phyloP scores from a whole-genome alignment of 2,888 invertebrate species.

The Microchrysa polita region DNA sequence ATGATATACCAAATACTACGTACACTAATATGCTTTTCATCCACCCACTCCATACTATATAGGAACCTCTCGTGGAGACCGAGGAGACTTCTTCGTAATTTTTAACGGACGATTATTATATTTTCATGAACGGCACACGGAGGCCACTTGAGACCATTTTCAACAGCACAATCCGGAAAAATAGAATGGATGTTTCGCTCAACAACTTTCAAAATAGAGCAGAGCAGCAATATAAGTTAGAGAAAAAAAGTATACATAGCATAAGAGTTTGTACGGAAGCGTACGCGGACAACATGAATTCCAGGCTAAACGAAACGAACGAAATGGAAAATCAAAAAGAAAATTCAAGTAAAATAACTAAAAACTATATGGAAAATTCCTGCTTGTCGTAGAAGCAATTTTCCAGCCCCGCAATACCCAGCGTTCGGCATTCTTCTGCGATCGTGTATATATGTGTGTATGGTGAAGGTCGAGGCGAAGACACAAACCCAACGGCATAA shows the following conservation, averaged over 20 bases:
- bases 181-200: slow-evolving; percentile 29
- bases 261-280: not conserved
- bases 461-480: not conserved
- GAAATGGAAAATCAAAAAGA: not conserved
- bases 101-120: slow-evolving; percentile 33
- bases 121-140: slow-evolving; percentile 22
- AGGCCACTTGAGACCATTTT: slow-evolving; percentile 43
- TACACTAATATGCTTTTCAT: slow-evolving; percentile 14
- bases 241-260: slow-evolving; percentile 16
- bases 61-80: no score
- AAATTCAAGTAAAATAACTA: slow-evolving; percentile 20
- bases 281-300: not conserved
- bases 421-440: not conserved
- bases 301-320: not conserved
- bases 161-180: slow-evolving; percentile 26
- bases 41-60: not conserved
- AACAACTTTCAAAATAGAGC: slow-evolving; percentile 32
- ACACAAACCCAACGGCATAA: not conserved
- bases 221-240: not conserved
- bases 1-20: slow-evolving; percentile 18
- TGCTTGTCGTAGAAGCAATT: slow-evolving; percentile 28
- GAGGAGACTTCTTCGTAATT: slow-evolving; percentile 35
- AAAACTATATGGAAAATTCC: slow-evolving; percentile 30
- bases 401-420: slow-evolving; percentile 8
- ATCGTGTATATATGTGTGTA: no score